Percentiles rank a stretch among this genome's conserved stretches.
Evolutionary conservation across 2,797 vertebrate species (phyloP).

Genomic region (Buphagus erythrorhynchus): DNA sequence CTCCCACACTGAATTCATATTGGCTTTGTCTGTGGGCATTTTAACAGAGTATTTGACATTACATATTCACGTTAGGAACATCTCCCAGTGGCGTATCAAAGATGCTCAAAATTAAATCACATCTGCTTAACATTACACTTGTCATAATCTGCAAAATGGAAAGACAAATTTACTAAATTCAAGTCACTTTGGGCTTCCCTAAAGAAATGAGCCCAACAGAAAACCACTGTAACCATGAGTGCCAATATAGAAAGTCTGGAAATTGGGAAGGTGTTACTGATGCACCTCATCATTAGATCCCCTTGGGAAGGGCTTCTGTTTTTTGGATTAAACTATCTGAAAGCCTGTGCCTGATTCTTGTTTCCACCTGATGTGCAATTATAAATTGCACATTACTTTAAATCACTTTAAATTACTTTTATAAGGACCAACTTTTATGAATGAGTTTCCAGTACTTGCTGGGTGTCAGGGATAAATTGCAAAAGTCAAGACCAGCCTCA

Average conservation of each 20-base stretch:
- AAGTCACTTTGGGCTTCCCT: conserved; percentile 17
- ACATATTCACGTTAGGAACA: neutral
- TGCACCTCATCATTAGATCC: neutral
- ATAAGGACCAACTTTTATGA: neutral
- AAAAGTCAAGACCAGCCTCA: neutral
- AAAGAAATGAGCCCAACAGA: conserved; percentile 20
- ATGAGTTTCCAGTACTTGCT: neutral
- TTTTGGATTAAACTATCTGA: neutral
- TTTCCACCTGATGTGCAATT: neutral
- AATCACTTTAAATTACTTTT: neutral
- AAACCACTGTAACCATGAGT: neutral
- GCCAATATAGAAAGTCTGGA: conserved; percentile 7
- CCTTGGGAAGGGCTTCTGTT: neutral
- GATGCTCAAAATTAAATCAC: conserved; percentile 39
- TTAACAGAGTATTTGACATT: conserved; percentile 1
- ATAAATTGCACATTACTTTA: neutral
- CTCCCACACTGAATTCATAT: neutral
- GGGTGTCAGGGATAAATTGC: neutral
- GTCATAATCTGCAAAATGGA: neutral
- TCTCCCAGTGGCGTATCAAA: conserved; percentile 11
- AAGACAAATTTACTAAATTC: conserved; percentile 27
- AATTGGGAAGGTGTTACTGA: conserved; percentile 4
- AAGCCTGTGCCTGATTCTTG: neutral
- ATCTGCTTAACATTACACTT: conserved; percentile 13
- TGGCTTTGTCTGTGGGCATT: neutral